These are phyloP conservation scores for Sebastes cheni DNA, from an alignment of 2,797 vertebrate genomes.

Conservation along the genomic window DNA sequence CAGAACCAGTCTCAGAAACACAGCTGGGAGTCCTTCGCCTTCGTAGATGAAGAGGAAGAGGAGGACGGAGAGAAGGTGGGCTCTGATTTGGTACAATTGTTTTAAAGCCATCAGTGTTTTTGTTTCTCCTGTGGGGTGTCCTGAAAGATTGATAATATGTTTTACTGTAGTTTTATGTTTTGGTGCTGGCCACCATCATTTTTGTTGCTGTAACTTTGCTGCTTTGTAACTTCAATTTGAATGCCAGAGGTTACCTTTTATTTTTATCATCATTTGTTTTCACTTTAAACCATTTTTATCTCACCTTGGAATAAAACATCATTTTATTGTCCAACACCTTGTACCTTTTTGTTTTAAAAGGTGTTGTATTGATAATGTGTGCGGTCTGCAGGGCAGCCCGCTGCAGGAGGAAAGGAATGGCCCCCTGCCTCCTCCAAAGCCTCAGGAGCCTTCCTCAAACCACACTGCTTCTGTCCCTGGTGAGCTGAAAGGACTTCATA, in stretches of 20 bases:
- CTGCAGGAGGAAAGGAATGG: constrained; percentile 88
- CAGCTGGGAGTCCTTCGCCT: constrained; percentile 89
- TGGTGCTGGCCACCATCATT: not conserved
- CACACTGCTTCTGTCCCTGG: constrained; percentile 60
- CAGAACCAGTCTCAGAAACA: constrained; percentile 66
- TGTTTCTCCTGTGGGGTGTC: not conserved
- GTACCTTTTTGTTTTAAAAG: not conserved
- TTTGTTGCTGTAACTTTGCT: not conserved
- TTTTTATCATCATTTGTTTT: not conserved
- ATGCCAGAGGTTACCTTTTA: not conserved
- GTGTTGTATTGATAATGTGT: not conserved
- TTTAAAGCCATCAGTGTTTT: not conserved
- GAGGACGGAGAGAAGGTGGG: constrained; percentile 79
- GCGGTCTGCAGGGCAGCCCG: constrained; percentile 60
- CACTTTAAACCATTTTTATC: not conserved
- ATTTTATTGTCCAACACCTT: not conserved
- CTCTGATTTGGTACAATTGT: not conserved
- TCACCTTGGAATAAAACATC: not conserved
- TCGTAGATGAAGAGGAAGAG: constrained; percentile 90
- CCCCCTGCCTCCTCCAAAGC: constrained; percentile 80
- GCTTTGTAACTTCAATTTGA: not conserved
- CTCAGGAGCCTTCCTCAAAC: constrained; percentile 76
- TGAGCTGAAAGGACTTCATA: constrained; percentile 44
- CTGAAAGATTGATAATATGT: not conserved
- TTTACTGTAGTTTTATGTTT: not conserved